Conservation (phyloP, 2,797 vertebrate species). For the Melanotaenia maccullochi region DNA sequence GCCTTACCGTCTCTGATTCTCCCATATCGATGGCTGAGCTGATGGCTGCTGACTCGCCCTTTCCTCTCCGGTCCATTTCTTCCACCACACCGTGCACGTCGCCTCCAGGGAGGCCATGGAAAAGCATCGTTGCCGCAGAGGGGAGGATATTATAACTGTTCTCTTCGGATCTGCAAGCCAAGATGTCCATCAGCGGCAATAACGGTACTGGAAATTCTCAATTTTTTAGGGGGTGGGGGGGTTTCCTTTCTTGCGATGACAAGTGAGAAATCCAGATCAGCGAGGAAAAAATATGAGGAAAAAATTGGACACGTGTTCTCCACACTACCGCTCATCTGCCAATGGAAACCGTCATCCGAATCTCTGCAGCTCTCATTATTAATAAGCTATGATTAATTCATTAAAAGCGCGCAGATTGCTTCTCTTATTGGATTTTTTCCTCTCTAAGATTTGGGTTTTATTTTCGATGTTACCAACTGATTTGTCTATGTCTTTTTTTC, state of each 20-base stretch:
- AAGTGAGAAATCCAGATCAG: slow-evolving; percentile 76
- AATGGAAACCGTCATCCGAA: slow-evolving; percentile 75
- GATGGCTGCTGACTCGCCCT: slow-evolving; percentile 94
- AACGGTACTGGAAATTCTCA: slow-evolving; percentile 62
- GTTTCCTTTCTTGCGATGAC: slow-evolving; percentile 62
- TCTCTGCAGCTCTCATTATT: slow-evolving; percentile 72
- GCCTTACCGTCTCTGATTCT: slow-evolving; percentile 95
- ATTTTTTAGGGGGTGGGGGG: slow-evolving; percentile 14
- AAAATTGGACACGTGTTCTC: slow-evolving; percentile 79
- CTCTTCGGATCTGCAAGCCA: slow-evolving; percentile 85
- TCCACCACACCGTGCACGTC: slow-evolving; percentile 98
- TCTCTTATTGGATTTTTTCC: slow-evolving; percentile 14
- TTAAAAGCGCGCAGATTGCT: slow-evolving; percentile 49
- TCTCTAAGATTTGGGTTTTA: slow-evolving; percentile 19
- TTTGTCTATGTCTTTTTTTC: slow-evolving; percentile 36
- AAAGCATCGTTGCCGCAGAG: slow-evolving; percentile 93
- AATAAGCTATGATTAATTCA: slow-evolving; percentile 69
- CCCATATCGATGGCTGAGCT: slow-evolving; percentile 98
- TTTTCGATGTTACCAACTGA: slow-evolving; percentile 2
- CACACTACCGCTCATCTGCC: slow-evolving; percentile 79
- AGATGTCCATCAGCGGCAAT: slow-evolving; percentile 86
- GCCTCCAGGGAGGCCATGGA: slow-evolving; percentile 96
- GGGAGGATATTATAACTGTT: slow-evolving; percentile 86
- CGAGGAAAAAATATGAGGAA: slow-evolving; percentile 64
- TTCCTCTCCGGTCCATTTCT: slow-evolving; percentile 95